Percentiles rank a stretch among this genome's conserved stretches.
Evolutionary conservation across 2,797 vertebrate genomes (phyloP).

Genomic region (Phyllotis vaccarum): DNA sequence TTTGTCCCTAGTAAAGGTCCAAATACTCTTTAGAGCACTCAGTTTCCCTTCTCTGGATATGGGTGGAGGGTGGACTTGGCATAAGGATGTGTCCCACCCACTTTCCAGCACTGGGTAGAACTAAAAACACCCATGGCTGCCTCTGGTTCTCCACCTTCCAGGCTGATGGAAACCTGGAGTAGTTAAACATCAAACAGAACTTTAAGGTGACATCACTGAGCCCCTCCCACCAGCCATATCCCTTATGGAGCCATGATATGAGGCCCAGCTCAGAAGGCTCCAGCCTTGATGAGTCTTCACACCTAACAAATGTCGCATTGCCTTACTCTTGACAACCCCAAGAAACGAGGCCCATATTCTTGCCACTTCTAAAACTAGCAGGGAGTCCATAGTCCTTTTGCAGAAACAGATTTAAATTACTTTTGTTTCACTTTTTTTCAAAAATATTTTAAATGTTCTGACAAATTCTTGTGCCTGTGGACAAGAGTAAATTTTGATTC

Average conservation of each 20-base stretch:
- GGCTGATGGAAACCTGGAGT: neutral
- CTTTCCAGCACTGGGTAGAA: neutral
- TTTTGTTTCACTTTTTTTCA: constrained; percentile 4
- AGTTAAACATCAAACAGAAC: neutral
- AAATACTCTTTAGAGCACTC: neutral
- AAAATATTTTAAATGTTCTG: constrained; percentile 12
- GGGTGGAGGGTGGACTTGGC: neutral
- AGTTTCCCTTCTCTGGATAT: neutral
- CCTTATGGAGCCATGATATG: neutral
- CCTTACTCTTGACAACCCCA: neutral
- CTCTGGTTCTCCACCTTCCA: neutral
- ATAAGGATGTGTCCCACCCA: neutral
- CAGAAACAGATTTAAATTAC: constrained; percentile 35
- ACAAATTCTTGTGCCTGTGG: constrained; percentile 9
- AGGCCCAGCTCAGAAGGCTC: neutral
- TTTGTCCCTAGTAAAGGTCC: neutral
- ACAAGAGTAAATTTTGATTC: neutral
- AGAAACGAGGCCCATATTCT: neutral
- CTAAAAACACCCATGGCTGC: neutral
- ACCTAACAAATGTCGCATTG: neutral
- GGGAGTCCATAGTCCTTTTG: neutral
- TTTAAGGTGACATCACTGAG: neutral
- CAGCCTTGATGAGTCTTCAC: neutral
- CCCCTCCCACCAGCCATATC: neutral
- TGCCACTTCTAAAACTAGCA: neutral